A percentile compares a stretch with the other conserved stretches of the same genome.
phyloP scores from a whole-genome alignment of 2,888 invertebrate species.

The Drosophila ustulata region DNA sequence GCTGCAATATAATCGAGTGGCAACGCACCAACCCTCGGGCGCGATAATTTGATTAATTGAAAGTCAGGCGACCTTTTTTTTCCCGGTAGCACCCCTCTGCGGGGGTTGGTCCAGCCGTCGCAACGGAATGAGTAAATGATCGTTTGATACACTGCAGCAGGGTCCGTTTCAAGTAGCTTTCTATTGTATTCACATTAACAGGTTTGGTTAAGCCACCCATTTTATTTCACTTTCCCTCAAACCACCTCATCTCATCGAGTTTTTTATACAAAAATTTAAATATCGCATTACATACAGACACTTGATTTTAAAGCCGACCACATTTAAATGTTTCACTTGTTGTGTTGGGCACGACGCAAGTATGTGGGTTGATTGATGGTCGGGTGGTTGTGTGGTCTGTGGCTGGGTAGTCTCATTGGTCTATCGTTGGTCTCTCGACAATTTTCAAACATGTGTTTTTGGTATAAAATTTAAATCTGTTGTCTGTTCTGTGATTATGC shows the following conservation, averaged over 20 bases:
- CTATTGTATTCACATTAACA: conserved; percentile 77
- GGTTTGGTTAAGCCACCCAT: conserved; percentile 65
- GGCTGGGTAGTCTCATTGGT: conserved; percentile 25
- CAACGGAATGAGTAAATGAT: conserved; percentile 65
- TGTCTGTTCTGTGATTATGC: conserved; percentile 64
- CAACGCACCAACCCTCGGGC: conserved; percentile 34
- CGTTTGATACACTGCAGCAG: conserved; percentile 53
- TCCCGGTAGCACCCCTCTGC: background rate
- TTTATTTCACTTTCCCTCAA: conserved; percentile 20
- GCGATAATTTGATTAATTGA: conserved; percentile 80
- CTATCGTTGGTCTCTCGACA: conserved; percentile 52
- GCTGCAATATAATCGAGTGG: conserved; percentile 53
- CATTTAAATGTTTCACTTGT: conserved; percentile 77
- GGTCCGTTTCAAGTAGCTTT: conserved; percentile 66
- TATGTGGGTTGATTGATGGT: conserved; percentile 26
- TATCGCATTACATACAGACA: conserved; percentile 78
- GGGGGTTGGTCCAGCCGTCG: conserved; percentile 22
- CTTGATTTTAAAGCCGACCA: conserved; percentile 68
- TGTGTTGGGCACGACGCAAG: conserved; percentile 3
- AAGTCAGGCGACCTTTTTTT: conserved; percentile 74
- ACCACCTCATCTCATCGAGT: conserved; percentile 16
- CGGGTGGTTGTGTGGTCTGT: conserved; percentile 14
- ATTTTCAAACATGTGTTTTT: conserved; percentile 76
- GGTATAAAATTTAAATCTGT: conserved; percentile 74
- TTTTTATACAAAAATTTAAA: conserved; percentile 65